Percentiles rank a stretch among this genome's conserved stretches.
These are phyloP conservation scores for Sceloporus tristichus DNA, from an alignment of 2,113 vertebrate genomes.

Conservation along the genomic window DNA sequence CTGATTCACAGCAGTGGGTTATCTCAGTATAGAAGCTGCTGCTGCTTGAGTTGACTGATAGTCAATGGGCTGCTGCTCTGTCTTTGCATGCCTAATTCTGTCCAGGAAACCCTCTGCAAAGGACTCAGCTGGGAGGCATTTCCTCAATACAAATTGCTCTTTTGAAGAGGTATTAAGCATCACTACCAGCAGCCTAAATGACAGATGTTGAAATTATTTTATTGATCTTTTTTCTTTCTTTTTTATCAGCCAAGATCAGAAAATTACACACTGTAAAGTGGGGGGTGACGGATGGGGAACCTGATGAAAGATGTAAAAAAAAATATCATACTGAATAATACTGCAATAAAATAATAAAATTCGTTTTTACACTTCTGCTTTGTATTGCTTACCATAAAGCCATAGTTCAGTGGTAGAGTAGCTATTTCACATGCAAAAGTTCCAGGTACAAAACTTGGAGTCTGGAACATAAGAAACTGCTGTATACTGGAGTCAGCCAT, in stretches of 20 bases:
- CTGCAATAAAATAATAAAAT: not conserved
- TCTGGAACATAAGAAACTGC: not conserved
- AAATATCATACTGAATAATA: not conserved
- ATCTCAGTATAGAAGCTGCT: not conserved
- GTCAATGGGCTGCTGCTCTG: not conserved
- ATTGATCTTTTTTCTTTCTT: constrained; percentile 8
- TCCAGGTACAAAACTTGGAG: not conserved
- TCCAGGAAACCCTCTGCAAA: not conserved
- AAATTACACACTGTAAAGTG: not conserved
- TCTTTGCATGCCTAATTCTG: not conserved
- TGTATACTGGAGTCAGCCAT: too few relatives aligned
- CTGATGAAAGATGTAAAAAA: not conserved
- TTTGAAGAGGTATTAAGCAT: constrained; percentile 10
- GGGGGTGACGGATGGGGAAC: not conserved
- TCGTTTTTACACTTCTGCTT: not conserved
- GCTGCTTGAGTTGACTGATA: not conserved
- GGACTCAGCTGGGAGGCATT: not conserved
- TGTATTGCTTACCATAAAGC: not conserved
- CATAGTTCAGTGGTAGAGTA: not conserved
- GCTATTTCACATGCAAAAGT: not conserved
- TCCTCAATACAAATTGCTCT: not conserved
- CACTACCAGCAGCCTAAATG: not conserved
- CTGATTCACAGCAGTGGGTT: not conserved
- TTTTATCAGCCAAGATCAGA: constrained; percentile 4
- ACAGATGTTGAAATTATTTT: constrained; percentile 4